Evolutionary conservation across 1,140 invertebrate species (phyloP).

Genomic region (Megathymus violae): DNA sequence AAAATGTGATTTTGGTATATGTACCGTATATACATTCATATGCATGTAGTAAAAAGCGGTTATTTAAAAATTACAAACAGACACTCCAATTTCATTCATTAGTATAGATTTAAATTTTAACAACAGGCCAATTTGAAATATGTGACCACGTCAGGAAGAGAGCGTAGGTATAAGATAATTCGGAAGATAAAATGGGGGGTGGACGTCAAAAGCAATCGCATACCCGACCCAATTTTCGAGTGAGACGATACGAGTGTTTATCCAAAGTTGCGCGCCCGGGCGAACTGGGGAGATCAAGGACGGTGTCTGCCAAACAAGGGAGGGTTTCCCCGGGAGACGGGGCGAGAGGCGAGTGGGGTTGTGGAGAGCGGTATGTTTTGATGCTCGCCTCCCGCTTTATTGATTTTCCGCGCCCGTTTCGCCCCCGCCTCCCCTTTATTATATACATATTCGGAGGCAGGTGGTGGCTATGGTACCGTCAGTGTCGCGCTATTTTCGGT

Average conservation of each 20-base stretch:
- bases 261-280: constrained; percentile 72
- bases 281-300: constrained; percentile 79
- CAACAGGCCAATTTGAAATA: constrained; percentile 6
- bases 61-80: no score
- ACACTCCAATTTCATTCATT: no score
- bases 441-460: constrained; percentile 74
- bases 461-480: constrained; percentile 62
- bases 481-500: constrained; percentile 76
- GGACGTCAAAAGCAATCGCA: constrained; percentile 63
- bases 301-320: constrained; percentile 81
- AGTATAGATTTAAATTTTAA: constrained; percentile 20
- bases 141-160: constrained; percentile 20
- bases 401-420: constrained; percentile 81
- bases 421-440: constrained; percentile 69
- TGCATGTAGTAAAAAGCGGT: no score
- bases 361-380: constrained; percentile 72
- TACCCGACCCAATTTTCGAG: constrained; percentile 76
- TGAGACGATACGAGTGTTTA: constrained; percentile 77
- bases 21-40: no score
- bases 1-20: no score
- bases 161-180: constrained; percentile 24
- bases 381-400: constrained; percentile 78
- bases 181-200: constrained; percentile 28
- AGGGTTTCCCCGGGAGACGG: constrained; percentile 79
- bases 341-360: constrained; percentile 37